phyloP scores from a whole-genome alignment of 2,113 vertebrate species.

The Corythaeola cristata region DNA sequence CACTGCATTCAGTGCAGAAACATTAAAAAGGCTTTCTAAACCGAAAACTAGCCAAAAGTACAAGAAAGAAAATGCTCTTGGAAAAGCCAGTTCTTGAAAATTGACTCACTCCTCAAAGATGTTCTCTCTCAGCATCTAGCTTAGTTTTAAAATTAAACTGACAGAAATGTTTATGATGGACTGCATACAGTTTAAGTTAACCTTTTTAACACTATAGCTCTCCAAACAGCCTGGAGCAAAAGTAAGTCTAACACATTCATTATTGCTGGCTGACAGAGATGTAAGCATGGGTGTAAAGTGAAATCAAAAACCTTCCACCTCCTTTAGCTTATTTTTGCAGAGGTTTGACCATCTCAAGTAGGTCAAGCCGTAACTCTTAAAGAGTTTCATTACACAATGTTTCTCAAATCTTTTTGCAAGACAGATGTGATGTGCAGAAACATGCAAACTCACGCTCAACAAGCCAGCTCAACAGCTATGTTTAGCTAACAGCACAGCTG shows the following conservation, averaged over 20 bases:
- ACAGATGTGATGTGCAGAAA: not conserved
- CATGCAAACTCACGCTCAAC: not conserved
- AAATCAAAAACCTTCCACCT: not conserved
- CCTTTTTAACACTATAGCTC: not conserved
- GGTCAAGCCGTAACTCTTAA: not conserved
- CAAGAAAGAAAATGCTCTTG: not conserved
- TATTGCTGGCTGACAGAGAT: not conserved
- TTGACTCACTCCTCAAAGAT: not conserved
- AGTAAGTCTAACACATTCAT: not conserved
- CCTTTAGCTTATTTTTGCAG: not conserved
- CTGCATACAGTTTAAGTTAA: not conserved
- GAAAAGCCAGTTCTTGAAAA: slow-evolving; percentile 20
- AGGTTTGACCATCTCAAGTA: not conserved
- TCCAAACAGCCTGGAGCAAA: not conserved
- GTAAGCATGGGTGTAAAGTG: not conserved
- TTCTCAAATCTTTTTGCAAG: not conserved
- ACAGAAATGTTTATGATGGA: not conserved
- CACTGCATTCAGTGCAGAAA: not conserved
- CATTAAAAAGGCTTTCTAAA: not conserved
- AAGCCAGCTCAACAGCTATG: not conserved
- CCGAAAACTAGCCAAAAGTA: not conserved
- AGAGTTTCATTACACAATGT: not conserved
- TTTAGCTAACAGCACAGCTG: not conserved
- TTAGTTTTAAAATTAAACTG: not conserved
- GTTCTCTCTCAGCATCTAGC: not conserved